Percentiles rank a stretch among this genome's conserved stretches.
phyloP scores from a whole-genome alignment of 1,140 invertebrate species.

The Ostrea denselamellosa region DNA sequence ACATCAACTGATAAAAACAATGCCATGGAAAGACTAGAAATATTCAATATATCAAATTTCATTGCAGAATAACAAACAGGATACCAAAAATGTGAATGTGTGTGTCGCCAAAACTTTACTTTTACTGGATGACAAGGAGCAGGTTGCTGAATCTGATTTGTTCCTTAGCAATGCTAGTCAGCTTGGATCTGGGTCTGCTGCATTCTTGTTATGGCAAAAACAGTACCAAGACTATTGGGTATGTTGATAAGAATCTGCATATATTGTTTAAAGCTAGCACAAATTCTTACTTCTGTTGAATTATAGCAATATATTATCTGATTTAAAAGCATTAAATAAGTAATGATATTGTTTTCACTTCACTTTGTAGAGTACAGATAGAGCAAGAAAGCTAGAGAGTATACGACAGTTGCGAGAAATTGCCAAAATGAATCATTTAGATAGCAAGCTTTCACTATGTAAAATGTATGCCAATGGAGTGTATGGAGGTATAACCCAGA shows the following conservation, averaged over 20 bases:
- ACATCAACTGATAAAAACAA: not conserved
- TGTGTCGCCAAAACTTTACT: constrained; percentile 72
- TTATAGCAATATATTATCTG: not conserved
- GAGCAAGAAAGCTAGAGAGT: constrained; percentile 66
- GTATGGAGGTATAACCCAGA: constrained; percentile 71
- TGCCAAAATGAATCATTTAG: constrained; percentile 62
- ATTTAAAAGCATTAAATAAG: not conserved
- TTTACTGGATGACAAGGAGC: constrained; percentile 65
- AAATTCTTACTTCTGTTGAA: not conserved
- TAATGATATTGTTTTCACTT: no score
- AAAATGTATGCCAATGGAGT: constrained; percentile 68
- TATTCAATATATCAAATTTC: not conserved
- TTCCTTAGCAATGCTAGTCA: constrained; percentile 65
- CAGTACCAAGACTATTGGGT: constrained; percentile 51
- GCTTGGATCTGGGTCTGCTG: constrained; percentile 64
- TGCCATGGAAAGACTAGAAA: not conserved
- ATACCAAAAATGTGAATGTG: constrained; percentile 63
- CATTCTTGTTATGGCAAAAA: constrained; percentile 68
- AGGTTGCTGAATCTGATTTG: constrained; percentile 49
- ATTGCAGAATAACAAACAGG: constrained; percentile 54
- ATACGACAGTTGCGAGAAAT: constrained; percentile 74
- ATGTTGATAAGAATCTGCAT: constrained; percentile 13
- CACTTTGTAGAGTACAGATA: constrained; percentile 61
- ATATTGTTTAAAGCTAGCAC: not conserved
- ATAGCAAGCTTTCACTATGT: constrained; percentile 71